Evolutionary conservation across 2,113 vertebrate genomes (phyloP).

Genomic region (Limnothrissa miodon): DNA sequence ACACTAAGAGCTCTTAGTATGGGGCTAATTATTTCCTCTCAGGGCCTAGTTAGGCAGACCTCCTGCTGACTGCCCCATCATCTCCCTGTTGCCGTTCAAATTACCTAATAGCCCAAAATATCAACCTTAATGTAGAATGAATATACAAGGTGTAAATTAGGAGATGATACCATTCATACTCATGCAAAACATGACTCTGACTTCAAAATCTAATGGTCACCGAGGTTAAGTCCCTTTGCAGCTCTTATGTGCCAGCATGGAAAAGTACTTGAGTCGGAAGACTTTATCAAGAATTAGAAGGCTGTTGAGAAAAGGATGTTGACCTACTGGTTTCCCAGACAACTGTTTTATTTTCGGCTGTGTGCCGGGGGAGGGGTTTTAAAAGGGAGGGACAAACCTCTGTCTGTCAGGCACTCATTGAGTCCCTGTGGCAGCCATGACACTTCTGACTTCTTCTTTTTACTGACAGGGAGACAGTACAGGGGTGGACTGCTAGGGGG

Average conservation of each 20-base stretch:
- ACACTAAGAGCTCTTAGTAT: not conserved
- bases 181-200: not conserved
- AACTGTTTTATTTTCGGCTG: not conserved
- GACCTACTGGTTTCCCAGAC: not conserved
- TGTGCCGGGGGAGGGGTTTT: not conserved
- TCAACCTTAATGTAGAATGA: not conserved
- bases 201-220: not conserved
- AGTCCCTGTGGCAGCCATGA: not conserved
- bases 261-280: not conserved
- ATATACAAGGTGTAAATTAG: not conserved
- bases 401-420: not conserved
- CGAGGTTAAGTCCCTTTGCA: not conserved
- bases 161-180: not conserved
- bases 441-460: not conserved
- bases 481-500: not conserved
- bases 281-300: not conserved
- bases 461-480: not conserved
- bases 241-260: not conserved
- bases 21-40: not conserved
- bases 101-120: constrained; percentile 3
- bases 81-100: not conserved
- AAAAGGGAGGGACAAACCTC: not conserved
- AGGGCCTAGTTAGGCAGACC: constrained; percentile 6
- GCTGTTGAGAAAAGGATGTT: constrained; percentile 6
- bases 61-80: not conserved